These are phyloP conservation scores for Typhlichthys subterraneus DNA, from an alignment of 2,797 vertebrate genomes.

Conservation along the genomic window DNA sequence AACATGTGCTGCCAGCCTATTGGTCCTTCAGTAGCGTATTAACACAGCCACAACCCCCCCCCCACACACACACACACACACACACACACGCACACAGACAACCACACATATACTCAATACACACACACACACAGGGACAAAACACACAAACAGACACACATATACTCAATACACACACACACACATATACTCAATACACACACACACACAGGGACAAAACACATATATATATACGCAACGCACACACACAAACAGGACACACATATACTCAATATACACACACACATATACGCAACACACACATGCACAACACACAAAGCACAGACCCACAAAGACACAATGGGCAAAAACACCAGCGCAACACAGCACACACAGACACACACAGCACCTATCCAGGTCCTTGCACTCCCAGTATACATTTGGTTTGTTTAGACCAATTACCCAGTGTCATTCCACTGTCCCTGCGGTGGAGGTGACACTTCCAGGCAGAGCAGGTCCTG, in stretches of 20 bases:
- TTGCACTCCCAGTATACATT: slow-evolving; percentile 68
- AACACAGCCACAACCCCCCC: slow-evolving; percentile 61
- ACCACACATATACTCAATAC: too few species aligned
- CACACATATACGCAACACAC: too few species aligned
- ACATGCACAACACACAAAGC: neutral
- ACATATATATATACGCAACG: too few species aligned
- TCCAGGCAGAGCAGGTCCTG: slow-evolving; percentile 63
- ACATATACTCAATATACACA: too few species aligned
- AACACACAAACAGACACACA: too few species aligned
- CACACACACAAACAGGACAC: neutral
- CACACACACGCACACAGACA: too few species aligned
- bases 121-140: too few species aligned
- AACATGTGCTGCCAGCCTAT: slow-evolving; percentile 72
- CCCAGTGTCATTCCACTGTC: slow-evolving; percentile 78
- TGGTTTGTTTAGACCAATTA: slow-evolving; percentile 87
- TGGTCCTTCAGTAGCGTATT: slow-evolving; percentile 70
- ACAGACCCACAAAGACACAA: neutral
- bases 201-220: too few species aligned
- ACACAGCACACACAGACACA: slow-evolving; percentile 9
- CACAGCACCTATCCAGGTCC: slow-evolving; percentile 41
- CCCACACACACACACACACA: slow-evolving; percentile 22
- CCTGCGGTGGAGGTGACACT: slow-evolving; percentile 70
- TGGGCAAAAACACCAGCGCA: neutral
- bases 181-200: too few species aligned
- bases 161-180: too few species aligned